Base-by-base conservation (phyloP, 2,888 invertebrate genomes). In the Caenorhabditis plicata region DNA sequence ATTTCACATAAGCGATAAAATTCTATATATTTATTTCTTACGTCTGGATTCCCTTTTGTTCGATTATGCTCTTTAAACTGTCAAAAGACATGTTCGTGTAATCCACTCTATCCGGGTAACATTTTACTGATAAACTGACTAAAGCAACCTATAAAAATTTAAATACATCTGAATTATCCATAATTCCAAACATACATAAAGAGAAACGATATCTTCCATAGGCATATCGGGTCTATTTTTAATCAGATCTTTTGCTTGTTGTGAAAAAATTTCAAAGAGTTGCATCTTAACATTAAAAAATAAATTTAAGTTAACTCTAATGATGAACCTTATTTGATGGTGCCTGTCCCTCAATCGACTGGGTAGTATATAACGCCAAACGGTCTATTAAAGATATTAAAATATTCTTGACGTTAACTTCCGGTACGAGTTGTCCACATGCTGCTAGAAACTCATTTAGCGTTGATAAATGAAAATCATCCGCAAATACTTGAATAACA, bases 401-500 rank as follows among this genome's bases (percentile, higher is more conserved):
- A 63, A 98, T 92, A 82, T 94, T 95, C 84, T 96, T 96, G 7
- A 80, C 66, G 36, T 69, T 65, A 9, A 69, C 69, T 49, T 69
- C 66, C 17, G 44, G 38, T 13, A 54, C 52, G 1, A 99, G 85
- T 81, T 98, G 95, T 0, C 91, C 94, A 82, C 98, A 98, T 0
- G 96, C 94, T 83, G 92, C 90, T 52, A 99, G 85, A 83, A 98
- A 98, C 36, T 91, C 89, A 82, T 90, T 90, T 58, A 99, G 85
- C 0, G 95, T 95, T 74, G 92, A 90, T 78, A 98, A 85, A 84
- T 99, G 98, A 83, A 95, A 96, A 83, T 98, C 98, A 81, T 99
- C 98, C 0, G 98, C 96, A 82, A 98, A 98, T 22, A 94, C 92
- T 87, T 96, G 95, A 82, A 95, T 95, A 55, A 96, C 91, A 81